Percentiles rank a stretch among this genome's conserved stretches.
phyloP scores from a whole-genome alignment of 2,113 vertebrate genomes.

The Cettia cetti region DNA sequence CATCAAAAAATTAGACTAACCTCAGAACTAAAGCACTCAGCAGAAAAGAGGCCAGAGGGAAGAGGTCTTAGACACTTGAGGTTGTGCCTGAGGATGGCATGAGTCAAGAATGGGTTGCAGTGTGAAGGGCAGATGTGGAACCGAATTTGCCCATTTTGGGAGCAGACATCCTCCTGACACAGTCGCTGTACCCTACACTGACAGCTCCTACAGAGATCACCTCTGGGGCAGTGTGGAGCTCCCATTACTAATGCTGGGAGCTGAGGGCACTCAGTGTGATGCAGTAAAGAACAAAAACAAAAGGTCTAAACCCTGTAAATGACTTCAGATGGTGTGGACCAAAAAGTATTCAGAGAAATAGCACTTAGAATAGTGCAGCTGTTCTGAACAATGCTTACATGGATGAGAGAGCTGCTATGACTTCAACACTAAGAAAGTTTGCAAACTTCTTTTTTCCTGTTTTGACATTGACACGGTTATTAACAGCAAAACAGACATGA shows the following conservation, averaged over 20 bases:
- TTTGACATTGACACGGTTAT: neutral
- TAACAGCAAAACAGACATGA: neutral
- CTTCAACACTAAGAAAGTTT: neutral
- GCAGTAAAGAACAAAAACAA: neutral
- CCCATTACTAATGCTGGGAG: neutral
- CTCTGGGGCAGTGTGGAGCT: neutral
- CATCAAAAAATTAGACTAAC: neutral
- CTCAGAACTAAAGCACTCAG: neutral
- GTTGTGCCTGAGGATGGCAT: neutral
- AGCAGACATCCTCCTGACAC: neutral
- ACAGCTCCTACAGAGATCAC: neutral
- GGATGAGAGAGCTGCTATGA: neutral
- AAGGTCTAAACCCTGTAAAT: neutral
- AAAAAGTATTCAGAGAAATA: neutral
- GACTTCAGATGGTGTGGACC: neutral
- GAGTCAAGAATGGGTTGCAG: neutral
- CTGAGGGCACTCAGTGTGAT: neutral
- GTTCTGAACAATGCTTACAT: neutral
- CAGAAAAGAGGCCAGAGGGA: neutral
- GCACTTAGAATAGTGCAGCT: neutral
- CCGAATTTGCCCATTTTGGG: neutral
- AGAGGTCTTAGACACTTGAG: neutral
- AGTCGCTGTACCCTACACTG: neutral
- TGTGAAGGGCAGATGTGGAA: neutral
- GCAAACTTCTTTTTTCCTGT: neutral